Conservation (phyloP, 2,113 vertebrate genomes). For the Miniopterus natalensis region DNA sequence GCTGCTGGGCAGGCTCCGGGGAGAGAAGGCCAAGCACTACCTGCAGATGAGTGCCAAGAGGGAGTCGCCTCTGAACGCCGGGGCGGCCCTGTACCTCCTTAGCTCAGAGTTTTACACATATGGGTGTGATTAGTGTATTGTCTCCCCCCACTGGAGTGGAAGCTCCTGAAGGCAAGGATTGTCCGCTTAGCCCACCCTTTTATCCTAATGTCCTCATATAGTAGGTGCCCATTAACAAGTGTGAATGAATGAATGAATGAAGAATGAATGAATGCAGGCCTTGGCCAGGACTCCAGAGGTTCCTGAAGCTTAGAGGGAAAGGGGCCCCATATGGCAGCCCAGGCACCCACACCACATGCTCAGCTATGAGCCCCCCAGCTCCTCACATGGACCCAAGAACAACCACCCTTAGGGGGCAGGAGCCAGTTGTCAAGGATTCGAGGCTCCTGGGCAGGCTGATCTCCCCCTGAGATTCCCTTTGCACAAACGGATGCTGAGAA, state of each 20-base stretch:
- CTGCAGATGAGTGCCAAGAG: neutral
- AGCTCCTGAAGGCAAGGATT: neutral
- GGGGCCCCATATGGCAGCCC: neutral
- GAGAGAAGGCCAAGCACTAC: too few species aligned
- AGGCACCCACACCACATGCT: neutral
- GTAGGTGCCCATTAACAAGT: neutral
- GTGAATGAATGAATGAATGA: neutral
- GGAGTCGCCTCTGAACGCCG: neutral
- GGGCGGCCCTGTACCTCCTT: fast-evolving
- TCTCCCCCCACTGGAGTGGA: neutral
- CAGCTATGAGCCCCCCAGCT: neutral
- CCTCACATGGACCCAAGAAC: neutral
- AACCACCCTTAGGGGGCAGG: neutral
- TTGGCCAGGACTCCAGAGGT: neutral
- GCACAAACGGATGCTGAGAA: neutral
- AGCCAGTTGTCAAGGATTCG: neutral
- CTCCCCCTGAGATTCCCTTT: neutral
- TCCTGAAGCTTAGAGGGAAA: neutral
- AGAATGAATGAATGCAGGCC: neutral
- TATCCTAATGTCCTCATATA: neutral
- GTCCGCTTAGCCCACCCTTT: neutral
- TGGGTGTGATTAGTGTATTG: neutral
- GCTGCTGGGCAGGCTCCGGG: neutral
- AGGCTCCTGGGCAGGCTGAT: neutral
- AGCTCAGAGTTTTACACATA: neutral